Evolutionary conservation across 2,888 invertebrate genomes (phyloP).

Genomic region (Leptinotarsa rubiginosa): DNA sequence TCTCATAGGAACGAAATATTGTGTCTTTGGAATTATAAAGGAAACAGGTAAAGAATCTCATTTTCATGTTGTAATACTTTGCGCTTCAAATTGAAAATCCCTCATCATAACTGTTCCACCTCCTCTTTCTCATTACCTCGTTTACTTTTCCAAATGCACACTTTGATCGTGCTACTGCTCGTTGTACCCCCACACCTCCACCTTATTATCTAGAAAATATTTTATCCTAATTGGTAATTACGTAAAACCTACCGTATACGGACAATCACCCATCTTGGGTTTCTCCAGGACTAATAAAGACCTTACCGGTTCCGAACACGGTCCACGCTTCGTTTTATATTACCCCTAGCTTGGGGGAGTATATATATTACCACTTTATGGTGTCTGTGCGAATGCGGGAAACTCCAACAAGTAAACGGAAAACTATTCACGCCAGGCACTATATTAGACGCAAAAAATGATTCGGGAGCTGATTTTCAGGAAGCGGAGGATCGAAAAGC

Average conservation of each 20-base stretch:
- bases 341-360: slow-evolving; percentile 10
- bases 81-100: no score
- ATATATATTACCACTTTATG: slow-evolving; percentile 12
- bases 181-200: no score
- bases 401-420: slow-evolving; percentile 27
- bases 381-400: slow-evolving; percentile 17
- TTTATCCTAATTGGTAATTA: background rate
- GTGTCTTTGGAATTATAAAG: no score
- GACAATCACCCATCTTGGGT: background rate
- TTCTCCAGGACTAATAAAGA: slow-evolving; percentile 2
- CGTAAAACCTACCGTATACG: background rate
- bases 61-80: no score
- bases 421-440: slow-evolving; percentile 19
- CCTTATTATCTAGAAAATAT: background rate
- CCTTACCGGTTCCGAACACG: background rate
- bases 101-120: no score
- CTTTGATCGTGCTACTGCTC: no score
- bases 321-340: slow-evolving; percentile 12
- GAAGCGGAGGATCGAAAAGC: background rate
- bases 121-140: no score
- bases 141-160: no score
- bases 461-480: background rate
- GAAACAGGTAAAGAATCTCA: no score
- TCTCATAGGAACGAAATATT: no score
- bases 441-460: slow-evolving; percentile 4